Evolutionary conservation across 2,888 invertebrate species (phyloP).

Genomic region (Phengaris alcon): DNA sequence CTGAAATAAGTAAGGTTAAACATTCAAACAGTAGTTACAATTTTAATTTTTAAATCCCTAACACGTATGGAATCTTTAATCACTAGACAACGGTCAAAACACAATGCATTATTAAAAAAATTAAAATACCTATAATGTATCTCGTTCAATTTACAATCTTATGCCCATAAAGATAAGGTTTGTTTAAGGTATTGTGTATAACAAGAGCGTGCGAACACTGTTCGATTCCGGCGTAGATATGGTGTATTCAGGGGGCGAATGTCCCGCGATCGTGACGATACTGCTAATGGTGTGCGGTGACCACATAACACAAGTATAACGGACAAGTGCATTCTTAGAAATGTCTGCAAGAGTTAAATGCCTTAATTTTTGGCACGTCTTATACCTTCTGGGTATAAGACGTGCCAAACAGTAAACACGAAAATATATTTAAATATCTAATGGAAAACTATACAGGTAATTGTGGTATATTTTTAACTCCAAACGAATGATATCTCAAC

Average conservation of each 20-base stretch:
- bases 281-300: conserved; percentile 49
- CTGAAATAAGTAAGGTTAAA: neutral
- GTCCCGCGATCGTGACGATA: conserved; percentile 55
- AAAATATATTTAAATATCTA: neutral
- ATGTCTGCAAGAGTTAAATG: neutral
- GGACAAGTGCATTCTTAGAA: conserved; percentile 23
- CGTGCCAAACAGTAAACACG: neutral
- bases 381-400: no score
- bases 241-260: conserved; percentile 48
- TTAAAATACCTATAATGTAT: conserved; percentile 4
- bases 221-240: conserved; percentile 49
- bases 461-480: neutral
- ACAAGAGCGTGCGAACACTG: conserved; percentile 44
- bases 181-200: neutral
- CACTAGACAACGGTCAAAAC: conserved; percentile 17
- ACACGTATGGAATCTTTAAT: neutral
- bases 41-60: neutral
- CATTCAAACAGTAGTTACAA: neutral
- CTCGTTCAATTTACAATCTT: neutral
- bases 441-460: neutral
- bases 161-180: neutral
- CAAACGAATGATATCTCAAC: neutral
- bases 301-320: conserved; percentile 6
- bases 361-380: neutral
- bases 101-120: conserved; percentile 16